Base-by-base conservation (phyloP, 2,797 vertebrate genomes). In the Iguana delicatissima region DNA sequence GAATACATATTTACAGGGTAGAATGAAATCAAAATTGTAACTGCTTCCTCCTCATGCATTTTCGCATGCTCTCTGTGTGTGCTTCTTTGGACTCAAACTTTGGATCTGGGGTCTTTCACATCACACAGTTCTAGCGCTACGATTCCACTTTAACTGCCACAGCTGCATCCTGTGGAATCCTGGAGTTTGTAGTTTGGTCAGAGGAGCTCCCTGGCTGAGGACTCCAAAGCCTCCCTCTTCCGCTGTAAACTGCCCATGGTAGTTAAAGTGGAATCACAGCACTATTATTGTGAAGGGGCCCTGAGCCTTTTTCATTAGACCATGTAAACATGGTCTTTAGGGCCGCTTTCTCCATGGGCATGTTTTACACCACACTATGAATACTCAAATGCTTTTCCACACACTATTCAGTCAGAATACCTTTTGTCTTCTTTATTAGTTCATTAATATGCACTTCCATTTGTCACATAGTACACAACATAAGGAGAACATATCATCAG, bases 401-500 rank as follows among this genome's bases (percentile, higher is more conserved):
- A 84, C 35, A 16, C 64, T 84, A 26, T 46, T 32, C 35, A 77
- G 38, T 67, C 26, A 80, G 52, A 83, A 90, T 67, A n/a, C 26
- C 26, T 24, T 74, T 57, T n/a, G 22, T 50, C 35, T 91, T 84
- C 73, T 72, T 26, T 29, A 42, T 35, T 74, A 55, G 24, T 77
- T 59, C 18, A 50, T 91, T 35, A 59, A 32, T 18, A 38, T 67
- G 18, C n/a, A 46, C 79, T 76, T 64, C 55, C 35, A 32, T 42
- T 42, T 24, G 4, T 38, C 32, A 14, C 69, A 29, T 64, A 69
- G 59, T 87, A n/a, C 72, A 90, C 38, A 81, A 52, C 46, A 38
- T n/a, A 76, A 90, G 32, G 55, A 82, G 57, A 80, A 88, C 86
- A 84, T 46, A 55, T 55, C 46, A 64, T 22, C 42, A 87, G n/a